phyloP scores from a whole-genome alignment of 2,888 invertebrate genomes.

The Chrysina gloriosa region DNA sequence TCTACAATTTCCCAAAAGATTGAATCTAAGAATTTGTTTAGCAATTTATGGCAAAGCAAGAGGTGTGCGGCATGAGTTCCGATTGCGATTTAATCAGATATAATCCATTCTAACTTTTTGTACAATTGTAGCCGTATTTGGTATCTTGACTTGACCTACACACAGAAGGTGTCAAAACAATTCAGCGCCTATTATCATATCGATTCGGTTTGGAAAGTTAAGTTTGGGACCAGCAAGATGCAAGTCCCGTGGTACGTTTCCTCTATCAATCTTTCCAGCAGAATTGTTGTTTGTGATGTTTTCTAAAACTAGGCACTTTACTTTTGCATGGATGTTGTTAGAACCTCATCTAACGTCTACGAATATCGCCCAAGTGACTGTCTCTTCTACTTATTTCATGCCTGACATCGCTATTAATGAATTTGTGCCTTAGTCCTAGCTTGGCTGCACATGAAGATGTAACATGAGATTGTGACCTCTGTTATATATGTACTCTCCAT shows the following conservation, averaged over 20 bases:
- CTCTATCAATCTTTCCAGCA: not conserved
- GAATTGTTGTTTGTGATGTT: conserved; percentile 10
- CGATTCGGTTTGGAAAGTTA: not conserved
- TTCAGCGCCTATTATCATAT: conserved; percentile 27
- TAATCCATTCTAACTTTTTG: conserved; percentile 7
- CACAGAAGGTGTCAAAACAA: conserved; percentile 35
- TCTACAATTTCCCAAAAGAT: not conserved
- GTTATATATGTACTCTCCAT: too few relatives aligned
- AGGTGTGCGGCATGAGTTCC: not conserved
- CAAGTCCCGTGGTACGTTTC: conserved; percentile 28
- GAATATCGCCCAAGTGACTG: too few relatives aligned
- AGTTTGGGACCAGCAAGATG: conserved; percentile 37
- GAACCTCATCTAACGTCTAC: too few relatives aligned
- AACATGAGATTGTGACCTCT: too few relatives aligned
- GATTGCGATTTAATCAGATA: not conserved
- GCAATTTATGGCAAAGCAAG: not conserved
- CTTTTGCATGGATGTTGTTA: not conserved
- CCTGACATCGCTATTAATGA: too few relatives aligned
- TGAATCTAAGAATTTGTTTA: not conserved
- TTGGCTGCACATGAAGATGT: too few relatives aligned
- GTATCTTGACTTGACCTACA: conserved; percentile 15
- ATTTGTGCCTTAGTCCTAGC: too few relatives aligned
- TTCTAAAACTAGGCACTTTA: conserved; percentile 16
- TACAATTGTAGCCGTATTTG: not conserved
- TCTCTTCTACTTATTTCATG: too few relatives aligned